Conservation (phyloP, 2,113 vertebrate genomes). For the Strigops habroptila region DNA sequence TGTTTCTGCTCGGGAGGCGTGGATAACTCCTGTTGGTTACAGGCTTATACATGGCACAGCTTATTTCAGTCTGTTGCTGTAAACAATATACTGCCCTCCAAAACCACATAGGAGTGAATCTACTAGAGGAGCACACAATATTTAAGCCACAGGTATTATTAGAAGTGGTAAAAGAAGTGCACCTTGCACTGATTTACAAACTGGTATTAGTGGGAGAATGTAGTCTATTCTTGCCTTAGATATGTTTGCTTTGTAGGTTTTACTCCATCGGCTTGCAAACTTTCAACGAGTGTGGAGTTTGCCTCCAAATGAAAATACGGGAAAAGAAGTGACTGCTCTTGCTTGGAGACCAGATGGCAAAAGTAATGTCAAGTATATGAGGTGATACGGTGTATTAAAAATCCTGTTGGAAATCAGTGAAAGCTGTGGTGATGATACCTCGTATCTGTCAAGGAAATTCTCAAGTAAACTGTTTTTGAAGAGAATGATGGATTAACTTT, state of each 20-base stretch:
- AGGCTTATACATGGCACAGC: neutral
- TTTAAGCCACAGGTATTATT: neutral
- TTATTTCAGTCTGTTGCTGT: neutral
- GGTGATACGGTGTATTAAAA: neutral
- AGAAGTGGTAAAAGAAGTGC: neutral
- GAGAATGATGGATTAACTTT: neutral
- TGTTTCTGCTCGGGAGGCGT: fast-evolving
- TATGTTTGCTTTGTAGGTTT: conserved; percentile 75
- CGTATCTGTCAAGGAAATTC: neutral
- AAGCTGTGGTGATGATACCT: neutral
- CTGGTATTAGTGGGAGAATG: neutral
- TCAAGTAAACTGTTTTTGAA: neutral
- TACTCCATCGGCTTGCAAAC: conserved; percentile 92
- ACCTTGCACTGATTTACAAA: neutral
- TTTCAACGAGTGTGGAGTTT: conserved; percentile 97
- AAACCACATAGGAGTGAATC: neutral
- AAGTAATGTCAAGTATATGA: conserved; percentile 76
- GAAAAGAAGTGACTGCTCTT: conserved; percentile 92
- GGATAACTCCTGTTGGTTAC: neutral
- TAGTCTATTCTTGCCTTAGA: neutral
- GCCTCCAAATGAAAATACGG: conserved; percentile 91
- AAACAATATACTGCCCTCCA: neutral
- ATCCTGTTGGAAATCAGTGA: neutral
- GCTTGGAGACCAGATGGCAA: conserved; percentile 98
- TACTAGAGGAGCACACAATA: neutral